Percentiles rank a stretch among this genome's conserved stretches.
phyloP scores from a whole-genome alignment of 2,888 invertebrate genomes.

The Odiellus spinosus region DNA sequence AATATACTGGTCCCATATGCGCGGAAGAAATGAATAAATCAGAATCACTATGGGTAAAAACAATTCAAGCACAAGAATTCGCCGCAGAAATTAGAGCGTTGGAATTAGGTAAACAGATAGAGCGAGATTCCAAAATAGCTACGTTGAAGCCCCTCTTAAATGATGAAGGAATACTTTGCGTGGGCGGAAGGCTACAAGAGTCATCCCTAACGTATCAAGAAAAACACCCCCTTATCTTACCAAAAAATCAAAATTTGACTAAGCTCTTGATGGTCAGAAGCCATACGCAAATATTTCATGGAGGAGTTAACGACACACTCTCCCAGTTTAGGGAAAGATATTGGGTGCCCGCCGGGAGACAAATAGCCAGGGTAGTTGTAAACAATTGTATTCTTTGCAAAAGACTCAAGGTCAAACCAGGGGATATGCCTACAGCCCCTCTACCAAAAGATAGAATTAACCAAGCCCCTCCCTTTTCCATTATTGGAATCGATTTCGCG shows the following conservation, averaged over 20 bases:
- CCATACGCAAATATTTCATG: conserved; percentile 1
- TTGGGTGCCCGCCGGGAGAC: conserved; percentile 1
- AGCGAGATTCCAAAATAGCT: too few relatives aligned
- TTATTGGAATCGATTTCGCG: conserved; percentile 1
- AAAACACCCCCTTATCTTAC: conserved; percentile 1
- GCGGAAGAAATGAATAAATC: too few relatives aligned
- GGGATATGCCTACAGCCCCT: neutral
- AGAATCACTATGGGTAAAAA: too few relatives aligned
- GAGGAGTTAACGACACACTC: neutral
- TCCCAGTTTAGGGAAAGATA: neutral
- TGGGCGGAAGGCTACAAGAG: neutral
- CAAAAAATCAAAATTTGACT: conserved; percentile 1
- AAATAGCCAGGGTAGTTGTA: neutral
- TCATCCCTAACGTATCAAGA: neutral
- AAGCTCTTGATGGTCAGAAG: neutral
- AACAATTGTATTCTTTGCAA: conserved; percentile 1
- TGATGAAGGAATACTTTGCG: neutral
- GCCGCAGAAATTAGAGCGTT: too few relatives aligned
- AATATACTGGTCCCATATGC: too few relatives aligned
- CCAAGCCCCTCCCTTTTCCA: neutral
- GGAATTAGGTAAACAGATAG: too few relatives aligned
- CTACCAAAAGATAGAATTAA: neutral
- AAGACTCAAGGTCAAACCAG: neutral
- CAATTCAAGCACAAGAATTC: too few relatives aligned
- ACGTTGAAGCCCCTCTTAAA: too few relatives aligned